phyloP scores from a whole-genome alignment of 2,797 vertebrate genomes.

The Sardinella longiceps region DNA sequence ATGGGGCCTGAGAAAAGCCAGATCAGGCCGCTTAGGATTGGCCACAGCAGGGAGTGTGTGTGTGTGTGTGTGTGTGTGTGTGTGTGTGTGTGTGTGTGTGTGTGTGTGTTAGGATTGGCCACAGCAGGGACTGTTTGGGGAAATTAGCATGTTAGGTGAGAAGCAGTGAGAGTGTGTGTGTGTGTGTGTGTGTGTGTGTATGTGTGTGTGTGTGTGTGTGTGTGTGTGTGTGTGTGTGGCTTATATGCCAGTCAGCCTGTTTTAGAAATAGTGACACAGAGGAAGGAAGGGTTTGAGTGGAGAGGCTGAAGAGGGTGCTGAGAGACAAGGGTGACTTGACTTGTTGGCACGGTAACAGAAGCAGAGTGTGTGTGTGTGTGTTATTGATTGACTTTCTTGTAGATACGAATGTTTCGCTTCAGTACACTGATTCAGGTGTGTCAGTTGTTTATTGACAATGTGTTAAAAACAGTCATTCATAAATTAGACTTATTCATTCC shows the following conservation, averaged over 20 bases:
- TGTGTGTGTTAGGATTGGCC: too few relatives aligned
- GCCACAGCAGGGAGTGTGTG: slow-evolving; percentile 30
- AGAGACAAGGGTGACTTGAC: not conserved
- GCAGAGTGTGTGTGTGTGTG: too few relatives aligned
- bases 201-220: too few relatives aligned
- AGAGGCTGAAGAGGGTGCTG: not conserved
- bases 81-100: too few relatives aligned
- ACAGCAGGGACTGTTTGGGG: slow-evolving; percentile 32
- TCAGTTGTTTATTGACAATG: not conserved
- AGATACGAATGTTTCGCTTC: too few relatives aligned
- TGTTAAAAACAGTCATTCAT: not conserved
- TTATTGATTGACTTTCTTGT: too few relatives aligned
- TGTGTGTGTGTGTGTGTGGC: not conserved
- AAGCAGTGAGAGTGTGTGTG: not conserved
- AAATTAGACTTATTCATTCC: not conserved
- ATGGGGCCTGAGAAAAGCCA: slow-evolving; percentile 17
- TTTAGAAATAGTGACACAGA: not conserved
- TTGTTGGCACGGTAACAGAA: not conserved
- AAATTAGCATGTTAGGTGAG: slow-evolving; percentile 20
- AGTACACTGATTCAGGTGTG: not conserved
- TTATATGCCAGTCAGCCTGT: not conserved
- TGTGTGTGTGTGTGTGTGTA: slow-evolving; percentile 6
- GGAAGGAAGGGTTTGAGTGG: not conserved
- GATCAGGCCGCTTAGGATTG: slow-evolving; percentile 16
- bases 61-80: too few relatives aligned